Percentiles rank a stretch among this genome's conserved stretches.
Conservation (phyloP, 2,113 vertebrate species). For the Melierax canorus region DNA sequence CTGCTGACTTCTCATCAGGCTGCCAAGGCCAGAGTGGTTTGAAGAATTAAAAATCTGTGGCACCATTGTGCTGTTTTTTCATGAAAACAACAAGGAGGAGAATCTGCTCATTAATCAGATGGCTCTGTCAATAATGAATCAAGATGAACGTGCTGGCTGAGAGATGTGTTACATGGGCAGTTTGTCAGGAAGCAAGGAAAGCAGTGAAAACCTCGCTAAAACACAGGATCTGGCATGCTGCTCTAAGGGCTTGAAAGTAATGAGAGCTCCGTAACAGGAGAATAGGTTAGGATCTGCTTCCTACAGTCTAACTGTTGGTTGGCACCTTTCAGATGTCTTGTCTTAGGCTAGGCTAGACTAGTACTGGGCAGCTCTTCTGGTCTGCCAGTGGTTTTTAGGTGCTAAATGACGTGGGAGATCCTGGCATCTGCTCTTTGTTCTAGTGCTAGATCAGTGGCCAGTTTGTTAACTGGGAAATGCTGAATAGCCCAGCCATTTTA, state of each 20-base stretch:
- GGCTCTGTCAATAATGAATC: slow-evolving; percentile 5
- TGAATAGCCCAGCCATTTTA: neutral
- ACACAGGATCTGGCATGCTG: neutral
- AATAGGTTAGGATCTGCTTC: neutral
- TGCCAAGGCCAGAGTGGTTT: neutral
- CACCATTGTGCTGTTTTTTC: neutral
- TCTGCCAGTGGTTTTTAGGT: neutral
- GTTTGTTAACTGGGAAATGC: neutral
- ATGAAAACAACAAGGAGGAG: neutral
- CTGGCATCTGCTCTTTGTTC: neutral
- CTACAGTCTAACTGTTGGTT: neutral
- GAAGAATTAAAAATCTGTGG: neutral
- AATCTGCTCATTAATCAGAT: neutral
- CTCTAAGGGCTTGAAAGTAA: neutral
- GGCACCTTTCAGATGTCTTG: neutral
- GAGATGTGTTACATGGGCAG: neutral
- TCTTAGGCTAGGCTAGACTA: neutral
- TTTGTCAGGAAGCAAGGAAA: neutral
- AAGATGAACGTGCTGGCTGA: neutral
- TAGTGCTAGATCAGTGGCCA: neutral
- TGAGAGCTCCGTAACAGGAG: neutral
- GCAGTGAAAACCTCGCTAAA: neutral
- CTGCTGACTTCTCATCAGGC: neutral
- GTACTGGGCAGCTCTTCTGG: neutral
- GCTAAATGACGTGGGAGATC: neutral